Conservation (phyloP, 2,888 invertebrate species). For the Calameuta filiformis region DNA sequence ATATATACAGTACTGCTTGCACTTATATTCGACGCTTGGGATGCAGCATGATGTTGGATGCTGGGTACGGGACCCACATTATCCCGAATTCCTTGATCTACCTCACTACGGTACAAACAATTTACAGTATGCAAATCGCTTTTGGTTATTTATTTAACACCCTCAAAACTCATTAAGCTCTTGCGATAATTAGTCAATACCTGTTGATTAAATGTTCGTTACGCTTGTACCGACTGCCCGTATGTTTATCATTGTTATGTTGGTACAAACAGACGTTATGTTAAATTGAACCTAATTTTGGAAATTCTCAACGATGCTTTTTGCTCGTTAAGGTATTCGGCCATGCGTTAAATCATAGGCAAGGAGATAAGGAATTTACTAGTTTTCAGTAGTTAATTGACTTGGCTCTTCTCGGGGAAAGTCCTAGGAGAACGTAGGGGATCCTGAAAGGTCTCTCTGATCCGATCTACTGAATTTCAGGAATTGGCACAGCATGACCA, state of each 20-base stretch:
- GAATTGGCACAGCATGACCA: slow-evolving; percentile 58
- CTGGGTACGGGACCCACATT: not conserved
- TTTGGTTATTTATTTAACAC: not conserved
- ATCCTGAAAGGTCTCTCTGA: not conserved
- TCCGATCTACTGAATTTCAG: slow-evolving; percentile 20
- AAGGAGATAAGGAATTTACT: not conserved
- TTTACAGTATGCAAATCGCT: too few species aligned
- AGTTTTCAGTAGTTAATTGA: not conserved
- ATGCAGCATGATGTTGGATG: not conserved
- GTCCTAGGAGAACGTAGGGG: not conserved
- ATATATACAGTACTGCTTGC: not conserved
- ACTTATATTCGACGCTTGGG: not conserved
- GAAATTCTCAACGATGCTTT: not conserved
- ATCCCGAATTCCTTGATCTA: not conserved
- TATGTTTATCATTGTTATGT: not conserved
- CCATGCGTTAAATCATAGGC: not conserved
- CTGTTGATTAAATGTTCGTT: not conserved
- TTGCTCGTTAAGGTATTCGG: not conserved
- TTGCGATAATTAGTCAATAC: not conserved
- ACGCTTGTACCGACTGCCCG: not conserved
- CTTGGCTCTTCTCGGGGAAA: not conserved
- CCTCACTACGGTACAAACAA: too few species aligned
- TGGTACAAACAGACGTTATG: not conserved
- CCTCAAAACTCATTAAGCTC: not conserved
- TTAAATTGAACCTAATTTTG: not conserved